A percentile compares a stretch with the other conserved stretches of the same genome.
These are phyloP conservation scores for Drosophila ustulata DNA, from an alignment of 2,888 invertebrate species.

Conservation along the genomic window DNA sequence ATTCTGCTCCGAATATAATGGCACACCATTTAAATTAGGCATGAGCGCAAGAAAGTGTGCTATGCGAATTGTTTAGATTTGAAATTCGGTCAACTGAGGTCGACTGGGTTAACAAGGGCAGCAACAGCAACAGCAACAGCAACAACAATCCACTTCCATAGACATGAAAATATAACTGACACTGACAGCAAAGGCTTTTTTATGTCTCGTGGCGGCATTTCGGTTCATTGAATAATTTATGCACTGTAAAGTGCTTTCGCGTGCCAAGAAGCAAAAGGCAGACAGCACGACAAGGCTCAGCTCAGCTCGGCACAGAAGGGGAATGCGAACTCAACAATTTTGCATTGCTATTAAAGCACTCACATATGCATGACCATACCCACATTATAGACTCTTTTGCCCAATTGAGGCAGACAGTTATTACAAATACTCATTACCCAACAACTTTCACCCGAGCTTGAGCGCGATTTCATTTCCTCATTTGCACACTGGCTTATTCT, in stretches of 20 bases:
- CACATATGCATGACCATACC: constrained; percentile 27
- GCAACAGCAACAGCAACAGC: constrained; percentile 11
- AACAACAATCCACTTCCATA: constrained; percentile 29
- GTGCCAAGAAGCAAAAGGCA: constrained; percentile 33
- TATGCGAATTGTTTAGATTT: constrained; percentile 23
- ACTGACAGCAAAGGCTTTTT: constrained; percentile 65
- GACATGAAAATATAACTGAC: constrained; percentile 67
- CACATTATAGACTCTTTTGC: constrained; percentile 21
- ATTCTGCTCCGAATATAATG: neutral
- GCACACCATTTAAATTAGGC: constrained; percentile 11
- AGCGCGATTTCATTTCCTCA: neutral
- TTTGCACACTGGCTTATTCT: neutral
- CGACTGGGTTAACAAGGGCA: constrained; percentile 16
- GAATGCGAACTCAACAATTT: constrained; percentile 20
- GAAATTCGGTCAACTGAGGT: constrained; percentile 56
- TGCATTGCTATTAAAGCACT: constrained; percentile 29
- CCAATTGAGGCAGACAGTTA: constrained; percentile 17
- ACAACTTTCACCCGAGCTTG: neutral
- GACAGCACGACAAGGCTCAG: neutral
- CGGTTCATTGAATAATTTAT: constrained; percentile 75
- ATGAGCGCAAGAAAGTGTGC: constrained; percentile 40
- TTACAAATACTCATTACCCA: constrained; percentile 4
- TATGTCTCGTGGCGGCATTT: constrained; percentile 64
- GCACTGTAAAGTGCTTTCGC: constrained; percentile 67
- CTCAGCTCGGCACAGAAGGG: neutral